These are phyloP conservation scores for Trinorchestia longiramus DNA, from an alignment of 1,140 invertebrate genomes.

Conservation along the genomic window DNA sequence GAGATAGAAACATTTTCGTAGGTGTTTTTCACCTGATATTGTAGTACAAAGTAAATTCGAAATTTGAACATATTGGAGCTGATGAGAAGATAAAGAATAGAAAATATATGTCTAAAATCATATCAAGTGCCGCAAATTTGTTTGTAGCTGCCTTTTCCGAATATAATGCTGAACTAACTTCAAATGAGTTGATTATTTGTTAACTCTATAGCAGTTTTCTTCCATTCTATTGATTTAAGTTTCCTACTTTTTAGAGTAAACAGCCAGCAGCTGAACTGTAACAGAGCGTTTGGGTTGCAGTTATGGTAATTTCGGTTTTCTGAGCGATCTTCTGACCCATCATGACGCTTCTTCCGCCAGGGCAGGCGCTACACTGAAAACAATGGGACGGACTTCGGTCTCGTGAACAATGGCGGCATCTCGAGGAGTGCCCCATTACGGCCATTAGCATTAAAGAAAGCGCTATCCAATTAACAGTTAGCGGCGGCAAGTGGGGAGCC, in stretches of 20 bases:
- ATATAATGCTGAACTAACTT: too few species aligned
- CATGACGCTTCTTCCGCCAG: background rate
- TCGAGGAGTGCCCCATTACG: constrained; percentile 37
- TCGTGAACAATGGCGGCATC: constrained; percentile 14
- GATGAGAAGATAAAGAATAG: too few species aligned
- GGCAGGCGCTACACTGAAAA: background rate
- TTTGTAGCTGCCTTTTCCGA: too few species aligned
- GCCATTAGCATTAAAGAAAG: constrained; percentile 50
- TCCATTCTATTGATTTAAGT: too few species aligned
- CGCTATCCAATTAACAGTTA: constrained; percentile 54
- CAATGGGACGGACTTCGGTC: background rate
- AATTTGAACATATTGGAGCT: too few species aligned
- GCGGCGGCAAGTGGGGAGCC: constrained; percentile 24
- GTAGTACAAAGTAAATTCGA: too few species aligned
- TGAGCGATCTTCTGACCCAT: background rate
- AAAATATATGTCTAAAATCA: too few species aligned
- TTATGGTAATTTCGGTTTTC: background rate
- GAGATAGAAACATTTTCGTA: too few species aligned
- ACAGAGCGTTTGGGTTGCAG: background rate
- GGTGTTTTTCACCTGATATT: too few species aligned
- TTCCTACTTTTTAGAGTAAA: background rate
- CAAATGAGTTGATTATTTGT: too few species aligned
- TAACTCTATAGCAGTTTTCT: too few species aligned
- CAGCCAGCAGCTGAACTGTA: background rate
- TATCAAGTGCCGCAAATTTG: too few species aligned